Base-by-base conservation (phyloP, 2,888 invertebrate species). In the Zele albiditarsus region DNA sequence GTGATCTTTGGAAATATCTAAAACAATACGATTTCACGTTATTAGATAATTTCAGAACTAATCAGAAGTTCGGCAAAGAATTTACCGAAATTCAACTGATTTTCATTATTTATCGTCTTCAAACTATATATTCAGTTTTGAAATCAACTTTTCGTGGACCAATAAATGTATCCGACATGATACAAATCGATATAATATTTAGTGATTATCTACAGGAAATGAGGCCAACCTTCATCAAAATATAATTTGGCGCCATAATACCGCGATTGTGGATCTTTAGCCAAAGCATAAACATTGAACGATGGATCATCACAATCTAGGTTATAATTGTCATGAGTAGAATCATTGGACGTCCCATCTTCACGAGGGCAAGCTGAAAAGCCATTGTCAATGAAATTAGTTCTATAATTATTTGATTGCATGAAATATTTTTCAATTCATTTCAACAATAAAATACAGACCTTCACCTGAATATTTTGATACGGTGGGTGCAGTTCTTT, bases 231-330 rank as follows among this genome's bases (percentile, higher is more conserved):
- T 91, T 92, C 91, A 49, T 94, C 92, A 87, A 96, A 95, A 89
- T 97, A 97, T 10, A 95, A 89, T 79, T 93, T 93, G 95, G 96
- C 96, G 25, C 94, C 93, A 80, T 92, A 91, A 87, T 94, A 94
- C 5, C 84, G 84, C 78, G 81, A 82, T 71, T 83, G 79, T n/a
- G 74, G 72, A 73, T 80, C 79, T 74, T 74, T 77, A 20, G 62
- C 42, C 57, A 75, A 75, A 16, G 60, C 25, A 28, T 76, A 68
- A 3, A 70, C 62, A 42, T 73, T 75, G 2, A 46, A 69, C 63
- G 71, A 62, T 58, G 63, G 20, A 70, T 67, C 27, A 60, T 58
- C 42, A 27, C 38, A n/a, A 27, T 67, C 31, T 25, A 62, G 14
- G 23, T 25, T 42, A 23, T 42, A 20, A 5, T 49, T 46, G 27